Evolutionary conservation across 2,797 vertebrate genomes (phyloP).

Genomic region (Todus mexicanus): DNA sequence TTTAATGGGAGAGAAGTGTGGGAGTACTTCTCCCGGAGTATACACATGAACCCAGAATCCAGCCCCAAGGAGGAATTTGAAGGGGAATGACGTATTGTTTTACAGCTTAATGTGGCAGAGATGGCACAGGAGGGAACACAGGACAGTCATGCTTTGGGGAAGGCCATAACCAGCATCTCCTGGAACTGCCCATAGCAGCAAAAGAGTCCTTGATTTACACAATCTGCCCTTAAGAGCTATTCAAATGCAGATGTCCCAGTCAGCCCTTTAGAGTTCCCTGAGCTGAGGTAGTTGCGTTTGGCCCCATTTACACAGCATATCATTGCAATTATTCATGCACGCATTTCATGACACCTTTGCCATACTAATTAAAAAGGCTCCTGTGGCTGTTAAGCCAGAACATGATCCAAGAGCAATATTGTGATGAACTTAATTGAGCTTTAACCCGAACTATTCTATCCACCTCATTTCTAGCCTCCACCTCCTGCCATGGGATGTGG

Average conservation of each 20-base stretch:
- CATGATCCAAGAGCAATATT: neutral
- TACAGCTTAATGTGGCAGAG: neutral
- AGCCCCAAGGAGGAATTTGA: neutral
- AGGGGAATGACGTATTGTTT: neutral
- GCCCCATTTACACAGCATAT: neutral
- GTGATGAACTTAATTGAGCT: neutral
- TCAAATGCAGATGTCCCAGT: neutral
- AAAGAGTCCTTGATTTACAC: neutral
- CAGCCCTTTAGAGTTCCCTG: neutral
- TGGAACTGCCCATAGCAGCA: neutral
- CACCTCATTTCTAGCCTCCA: neutral
- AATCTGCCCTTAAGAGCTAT: neutral
- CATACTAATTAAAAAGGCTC: neutral
- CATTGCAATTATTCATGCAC: neutral
- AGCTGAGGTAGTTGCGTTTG: neutral
- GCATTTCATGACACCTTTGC: neutral
- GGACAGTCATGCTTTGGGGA: neutral
- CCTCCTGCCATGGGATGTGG: neutral
- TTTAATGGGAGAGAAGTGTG: neutral
- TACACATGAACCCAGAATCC: neutral
- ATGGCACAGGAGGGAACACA: neutral
- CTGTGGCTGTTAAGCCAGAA: neutral
- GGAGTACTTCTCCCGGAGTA: neutral
- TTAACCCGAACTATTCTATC: neutral
- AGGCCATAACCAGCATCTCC: neutral